These are phyloP conservation scores for Ameiurus melas DNA, from an alignment of 2,113 vertebrate genomes.

Conservation along the genomic window DNA sequence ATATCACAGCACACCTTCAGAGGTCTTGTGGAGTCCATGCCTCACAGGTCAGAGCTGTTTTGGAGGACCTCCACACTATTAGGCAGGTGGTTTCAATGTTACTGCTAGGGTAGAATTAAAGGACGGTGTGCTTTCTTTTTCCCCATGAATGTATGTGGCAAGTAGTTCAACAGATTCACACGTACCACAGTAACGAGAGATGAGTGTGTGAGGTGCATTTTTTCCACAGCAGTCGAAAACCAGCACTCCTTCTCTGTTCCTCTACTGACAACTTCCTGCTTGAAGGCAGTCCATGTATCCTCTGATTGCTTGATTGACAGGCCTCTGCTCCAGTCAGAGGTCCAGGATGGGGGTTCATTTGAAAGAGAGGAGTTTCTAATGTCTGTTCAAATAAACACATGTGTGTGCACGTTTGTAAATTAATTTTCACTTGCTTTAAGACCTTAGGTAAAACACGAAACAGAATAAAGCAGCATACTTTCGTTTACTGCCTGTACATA, in stretches of 20 bases:
- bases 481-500: background rate
- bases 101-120: background rate
- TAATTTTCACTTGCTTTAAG: background rate
- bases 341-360: conserved; percentile 51
- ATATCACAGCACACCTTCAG: no score
- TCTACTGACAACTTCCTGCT: conserved; percentile 49
- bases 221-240: conserved; percentile 61
- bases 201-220: conserved; percentile 37
- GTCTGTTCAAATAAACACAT: conserved; percentile 49
- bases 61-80: background rate
- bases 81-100: background rate
- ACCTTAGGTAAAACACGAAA: background rate
- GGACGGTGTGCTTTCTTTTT: background rate
- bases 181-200: conserved; percentile 62
- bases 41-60: background rate
- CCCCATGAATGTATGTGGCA: background rate
- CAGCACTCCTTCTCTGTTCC: conserved; percentile 63
- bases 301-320: conserved; percentile 57
- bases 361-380: conserved; percentile 41
- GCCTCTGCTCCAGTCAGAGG: conserved; percentile 51
- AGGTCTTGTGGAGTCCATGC: background rate
- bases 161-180: background rate
- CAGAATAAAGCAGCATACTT: background rate
- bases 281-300: conserved; percentile 69
- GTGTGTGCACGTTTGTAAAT: background rate